phyloP scores from a whole-genome alignment of 2,888 invertebrate species.

The Rapana venosa region DNA sequence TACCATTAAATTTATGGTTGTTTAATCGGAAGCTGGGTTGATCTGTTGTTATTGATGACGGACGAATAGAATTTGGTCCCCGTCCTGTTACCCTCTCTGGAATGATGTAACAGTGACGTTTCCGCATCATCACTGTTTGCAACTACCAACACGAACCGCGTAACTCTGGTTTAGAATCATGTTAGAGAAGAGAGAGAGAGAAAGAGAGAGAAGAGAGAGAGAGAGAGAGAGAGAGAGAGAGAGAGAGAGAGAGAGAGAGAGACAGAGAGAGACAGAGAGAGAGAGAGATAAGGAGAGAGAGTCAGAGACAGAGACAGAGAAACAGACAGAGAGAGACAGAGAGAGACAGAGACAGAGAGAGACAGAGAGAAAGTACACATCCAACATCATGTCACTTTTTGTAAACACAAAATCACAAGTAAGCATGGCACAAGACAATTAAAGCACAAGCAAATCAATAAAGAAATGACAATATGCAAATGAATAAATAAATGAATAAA shows the following conservation, averaged over 20 bases:
- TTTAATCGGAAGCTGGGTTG: too few relatives aligned
- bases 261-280: constrained; percentile 19
- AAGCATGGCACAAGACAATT: too few relatives aligned
- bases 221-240: background rate
- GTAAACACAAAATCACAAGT: too few relatives aligned
- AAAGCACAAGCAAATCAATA: background rate
- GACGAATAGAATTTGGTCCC: too few relatives aligned
- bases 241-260: constrained; percentile 32
- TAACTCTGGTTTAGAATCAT: background rate
- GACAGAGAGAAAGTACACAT: background rate
- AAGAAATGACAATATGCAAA: background rate
- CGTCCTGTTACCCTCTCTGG: too few relatives aligned
- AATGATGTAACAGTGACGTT: too few relatives aligned
- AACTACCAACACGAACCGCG: background rate
- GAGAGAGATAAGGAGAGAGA: background rate
- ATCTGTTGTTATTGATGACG: too few relatives aligned
- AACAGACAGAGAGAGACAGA: constrained; percentile 7
- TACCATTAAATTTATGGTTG: too few relatives aligned
- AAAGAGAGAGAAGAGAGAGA: background rate
- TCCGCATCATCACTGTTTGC: too few relatives aligned
- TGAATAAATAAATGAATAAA: constrained; percentile 20
- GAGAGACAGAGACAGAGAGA: constrained; percentile 34
- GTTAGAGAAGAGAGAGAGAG: background rate
- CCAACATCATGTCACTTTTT: too few relatives aligned
- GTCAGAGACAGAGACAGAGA: background rate